Percentiles rank a stretch among this genome's conserved stretches.
Evolutionary conservation across 92 coral and sea anemone genomes (phyloP).

Genomic region (Phenganax marumi): DNA sequence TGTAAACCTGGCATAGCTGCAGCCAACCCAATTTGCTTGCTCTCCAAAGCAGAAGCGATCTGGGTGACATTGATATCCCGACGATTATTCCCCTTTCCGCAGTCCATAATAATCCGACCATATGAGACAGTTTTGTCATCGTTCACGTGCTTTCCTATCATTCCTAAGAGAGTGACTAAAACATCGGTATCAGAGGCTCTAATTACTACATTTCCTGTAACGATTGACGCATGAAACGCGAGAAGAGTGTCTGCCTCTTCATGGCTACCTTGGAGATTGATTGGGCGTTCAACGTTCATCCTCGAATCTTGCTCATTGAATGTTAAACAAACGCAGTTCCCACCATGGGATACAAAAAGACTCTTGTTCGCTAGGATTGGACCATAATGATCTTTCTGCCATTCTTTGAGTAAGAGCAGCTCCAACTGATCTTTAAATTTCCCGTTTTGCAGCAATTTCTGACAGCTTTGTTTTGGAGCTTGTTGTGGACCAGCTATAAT

Average conservation of each 20-base stretch:
- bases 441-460: constrained; percentile 17
- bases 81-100: background rate
- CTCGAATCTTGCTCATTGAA: too few species aligned
- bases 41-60: background rate
- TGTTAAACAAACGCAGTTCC: too few species aligned
- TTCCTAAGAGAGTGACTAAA: too few species aligned
- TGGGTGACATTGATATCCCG: constrained; percentile 1
- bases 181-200: too few species aligned
- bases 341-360: constrained; percentile 11
- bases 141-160: too few species aligned
- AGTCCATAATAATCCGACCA: too few species aligned
- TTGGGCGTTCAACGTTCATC: constrained; percentile 7
- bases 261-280: constrained; percentile 8
- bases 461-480: too few species aligned
- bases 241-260: constrained; percentile 21
- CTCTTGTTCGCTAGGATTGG: constrained; percentile 14
- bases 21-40: background rate
- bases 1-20: constrained; percentile 6
- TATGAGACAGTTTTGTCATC: too few species aligned
- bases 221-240: constrained; percentile 12
- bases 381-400: constrained; percentile 13
- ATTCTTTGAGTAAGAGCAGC: background rate
- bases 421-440: constrained; percentile 3
- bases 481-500: too few species aligned
- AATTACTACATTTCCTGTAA: too few species aligned